Conservation (phyloP, 2,113 vertebrate species). For the Mandrillus leucophaeus region DNA sequence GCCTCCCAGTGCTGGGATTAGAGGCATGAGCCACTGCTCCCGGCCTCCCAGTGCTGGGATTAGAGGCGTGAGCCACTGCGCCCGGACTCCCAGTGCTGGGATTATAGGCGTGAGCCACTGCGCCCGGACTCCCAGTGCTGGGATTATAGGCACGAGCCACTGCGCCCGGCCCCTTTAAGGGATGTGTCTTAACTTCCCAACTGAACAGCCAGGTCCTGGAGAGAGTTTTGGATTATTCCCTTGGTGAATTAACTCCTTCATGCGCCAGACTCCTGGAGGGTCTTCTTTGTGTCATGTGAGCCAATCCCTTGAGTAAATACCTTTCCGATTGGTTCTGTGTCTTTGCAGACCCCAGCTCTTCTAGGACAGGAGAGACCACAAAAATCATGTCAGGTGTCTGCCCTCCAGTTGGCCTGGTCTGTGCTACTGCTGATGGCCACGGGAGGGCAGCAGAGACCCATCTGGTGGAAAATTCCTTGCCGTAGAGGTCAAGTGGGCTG, state of each 20-base stretch:
- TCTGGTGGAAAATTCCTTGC: not conserved
- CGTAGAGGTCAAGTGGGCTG: not conserved
- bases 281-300: not conserved
- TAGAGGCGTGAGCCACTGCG: not conserved
- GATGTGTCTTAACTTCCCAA: not conserved
- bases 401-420: not conserved
- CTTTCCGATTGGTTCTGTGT: not conserved
- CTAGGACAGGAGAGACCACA: not conserved
- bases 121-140: not conserved
- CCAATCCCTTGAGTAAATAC: not conserved
- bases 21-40: not conserved
- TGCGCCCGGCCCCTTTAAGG: not conserved
- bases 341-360: too few species aligned
- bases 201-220: not conserved
- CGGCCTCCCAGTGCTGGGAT: not conserved
- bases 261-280: not conserved
- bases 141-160: not conserved
- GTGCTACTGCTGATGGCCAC: not conserved
- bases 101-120: not conserved
- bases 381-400: not conserved
- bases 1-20: not conserved
- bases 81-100: not conserved
- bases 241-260: not conserved
- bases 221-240: not conserved
- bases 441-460: conserved; percentile 83